Conservation (phyloP, 2,888 invertebrate species). For the Machimus rusticus region DNA sequence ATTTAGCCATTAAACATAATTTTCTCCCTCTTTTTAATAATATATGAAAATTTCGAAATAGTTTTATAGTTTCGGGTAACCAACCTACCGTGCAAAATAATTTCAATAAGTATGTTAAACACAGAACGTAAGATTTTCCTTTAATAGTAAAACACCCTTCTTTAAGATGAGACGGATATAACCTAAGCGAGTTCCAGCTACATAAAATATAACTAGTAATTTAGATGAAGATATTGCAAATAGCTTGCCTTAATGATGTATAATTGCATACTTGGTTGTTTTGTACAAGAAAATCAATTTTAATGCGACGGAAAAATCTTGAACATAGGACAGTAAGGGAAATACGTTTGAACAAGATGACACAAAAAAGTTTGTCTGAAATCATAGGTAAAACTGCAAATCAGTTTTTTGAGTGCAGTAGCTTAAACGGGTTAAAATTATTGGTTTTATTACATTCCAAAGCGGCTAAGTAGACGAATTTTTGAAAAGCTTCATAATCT, state of each 20-base stretch:
- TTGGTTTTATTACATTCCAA: neutral
- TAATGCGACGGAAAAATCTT: neutral
- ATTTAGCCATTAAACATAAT: too few relatives aligned
- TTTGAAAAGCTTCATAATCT: neutral
- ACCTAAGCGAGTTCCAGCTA: neutral
- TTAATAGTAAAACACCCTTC: neutral
- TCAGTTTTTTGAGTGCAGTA: conserved; percentile 42
- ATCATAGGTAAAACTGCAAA: neutral
- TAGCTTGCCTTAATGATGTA: neutral
- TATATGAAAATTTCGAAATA: too few relatives aligned
- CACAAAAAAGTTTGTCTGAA: neutral
- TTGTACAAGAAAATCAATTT: neutral
- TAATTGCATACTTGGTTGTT: neutral
- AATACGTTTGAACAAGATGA: neutral
- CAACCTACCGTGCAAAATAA: neutral
- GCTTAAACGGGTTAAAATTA: conserved; percentile 43
- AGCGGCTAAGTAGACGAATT: neutral
- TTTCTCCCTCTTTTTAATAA: too few relatives aligned
- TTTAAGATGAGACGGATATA: neutral
- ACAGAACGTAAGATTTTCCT: neutral
- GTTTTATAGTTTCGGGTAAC: too few relatives aligned
- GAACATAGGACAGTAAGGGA: neutral
- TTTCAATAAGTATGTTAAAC: neutral
- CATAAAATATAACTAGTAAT: neutral
- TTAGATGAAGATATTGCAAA: neutral